phyloP scores from a whole-genome alignment of 2,113 vertebrate genomes.

The Trematocara variabile region DNA sequence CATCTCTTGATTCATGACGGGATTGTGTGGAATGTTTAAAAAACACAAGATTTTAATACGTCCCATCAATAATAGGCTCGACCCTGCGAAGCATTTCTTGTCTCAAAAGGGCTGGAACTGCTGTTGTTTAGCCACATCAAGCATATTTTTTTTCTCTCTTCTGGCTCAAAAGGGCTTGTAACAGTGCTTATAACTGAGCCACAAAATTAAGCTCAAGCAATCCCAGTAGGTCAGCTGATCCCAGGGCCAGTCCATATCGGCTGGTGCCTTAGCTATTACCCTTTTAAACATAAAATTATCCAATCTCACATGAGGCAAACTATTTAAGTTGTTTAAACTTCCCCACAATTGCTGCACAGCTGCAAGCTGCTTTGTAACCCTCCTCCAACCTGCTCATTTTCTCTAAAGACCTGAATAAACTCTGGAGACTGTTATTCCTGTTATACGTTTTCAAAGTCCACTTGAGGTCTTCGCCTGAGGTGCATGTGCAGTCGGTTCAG shows the following conservation, averaged over 20 bases:
- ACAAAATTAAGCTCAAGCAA: background rate
- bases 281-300: background rate
- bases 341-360: background rate
- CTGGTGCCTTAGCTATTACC: background rate
- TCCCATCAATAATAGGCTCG: background rate
- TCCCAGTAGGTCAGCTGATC: background rate
- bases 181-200: background rate
- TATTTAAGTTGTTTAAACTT: background rate
- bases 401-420: background rate
- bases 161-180: background rate
- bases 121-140: background rate
- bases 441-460: background rate
- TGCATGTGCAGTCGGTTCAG: background rate
- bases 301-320: background rate
- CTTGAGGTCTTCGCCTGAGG: background rate
- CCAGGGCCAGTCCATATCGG: fast-evolving
- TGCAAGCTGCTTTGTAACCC: background rate
- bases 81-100: slow-evolving; percentile 20
- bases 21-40: slow-evolving; percentile 4
- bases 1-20: slow-evolving; percentile 41
- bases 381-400: background rate
- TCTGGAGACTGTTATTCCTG: background rate
- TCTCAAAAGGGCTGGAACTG: background rate
- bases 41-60: background rate
- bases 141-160: background rate